Conservation (phyloP, 2,888 invertebrate genomes). For the Diadegma fenestrale region DNA sequence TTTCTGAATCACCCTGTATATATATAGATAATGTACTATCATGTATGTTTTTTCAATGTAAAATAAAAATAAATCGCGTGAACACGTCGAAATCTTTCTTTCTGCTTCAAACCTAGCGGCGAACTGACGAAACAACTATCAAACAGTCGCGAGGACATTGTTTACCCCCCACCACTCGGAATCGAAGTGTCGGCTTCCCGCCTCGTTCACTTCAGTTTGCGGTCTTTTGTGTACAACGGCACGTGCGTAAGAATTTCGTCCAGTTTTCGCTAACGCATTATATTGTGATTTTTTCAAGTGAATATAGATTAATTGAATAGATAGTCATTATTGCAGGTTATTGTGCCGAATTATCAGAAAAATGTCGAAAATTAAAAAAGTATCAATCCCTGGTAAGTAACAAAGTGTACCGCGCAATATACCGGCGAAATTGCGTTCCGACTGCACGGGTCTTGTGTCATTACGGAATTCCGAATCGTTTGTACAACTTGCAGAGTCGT, state of each 20-base stretch:
- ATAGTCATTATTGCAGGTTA: neutral
- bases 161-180: no score
- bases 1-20: no score
- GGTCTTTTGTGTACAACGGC: no score
- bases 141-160: no score
- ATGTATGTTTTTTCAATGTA: neutral
- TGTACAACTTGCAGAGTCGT: neutral
- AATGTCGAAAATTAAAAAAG: neutral
- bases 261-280: neutral
- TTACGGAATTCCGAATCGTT: neutral
- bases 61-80: no score
- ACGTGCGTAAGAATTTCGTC: no score
- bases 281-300: neutral
- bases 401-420: neutral
- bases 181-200: no score
- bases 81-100: no score
- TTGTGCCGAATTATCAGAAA: neutral
- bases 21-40: neutral
- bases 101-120: no score
- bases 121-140: no score
- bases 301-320: neutral
- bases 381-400: neutral
- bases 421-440: neutral
- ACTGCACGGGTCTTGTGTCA: neutral
- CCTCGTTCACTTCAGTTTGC: neutral